These are phyloP conservation scores for Macropis europaea DNA, from an alignment of 2,888 invertebrate genomes.

Conservation along the genomic window DNA sequence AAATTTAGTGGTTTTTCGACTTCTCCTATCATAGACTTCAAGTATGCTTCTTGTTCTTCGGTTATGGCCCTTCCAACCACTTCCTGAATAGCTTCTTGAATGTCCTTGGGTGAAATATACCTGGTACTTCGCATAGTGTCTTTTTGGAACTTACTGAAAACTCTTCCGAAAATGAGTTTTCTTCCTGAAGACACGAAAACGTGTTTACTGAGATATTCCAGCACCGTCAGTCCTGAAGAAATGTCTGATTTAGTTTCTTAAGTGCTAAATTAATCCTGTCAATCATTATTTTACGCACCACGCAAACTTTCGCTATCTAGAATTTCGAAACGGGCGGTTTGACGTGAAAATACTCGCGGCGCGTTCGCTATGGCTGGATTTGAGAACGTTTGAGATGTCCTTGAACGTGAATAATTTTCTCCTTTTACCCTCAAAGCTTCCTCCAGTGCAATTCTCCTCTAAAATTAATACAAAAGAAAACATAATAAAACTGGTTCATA, in stretches of 20 bases:
- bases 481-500: not conserved
- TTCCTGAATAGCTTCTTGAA: slow-evolving; percentile 78
- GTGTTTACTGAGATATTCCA: slow-evolving; percentile 86
- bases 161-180: slow-evolving; percentile 70
- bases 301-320: slow-evolving; percentile 84
- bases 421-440: slow-evolving; percentile 84
- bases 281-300: slow-evolving; percentile 78
- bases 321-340: slow-evolving; percentile 88
- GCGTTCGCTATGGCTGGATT: slow-evolving; percentile 76
- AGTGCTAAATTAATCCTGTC: too few species aligned
- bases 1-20: slow-evolving; percentile 83
- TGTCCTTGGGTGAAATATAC: slow-evolving; percentile 59
- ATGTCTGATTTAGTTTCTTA: not conserved
- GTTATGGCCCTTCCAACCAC: slow-evolving; percentile 85
- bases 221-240: slow-evolving; percentile 84
- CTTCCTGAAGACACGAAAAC: slow-evolving; percentile 78
- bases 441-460: slow-evolving; percentile 85
- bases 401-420: slow-evolving; percentile 74
- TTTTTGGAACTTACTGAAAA: slow-evolving; percentile 69
- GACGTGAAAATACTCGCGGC: slow-evolving; percentile 88
- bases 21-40: slow-evolving; percentile 80
- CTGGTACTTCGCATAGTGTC: slow-evolving; percentile 67
- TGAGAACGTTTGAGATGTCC: slow-evolving; percentile 59
- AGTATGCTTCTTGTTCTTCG: slow-evolving; percentile 80
- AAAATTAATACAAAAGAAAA: slow-evolving; percentile 38